Percentiles rank a stretch among this genome's conserved stretches.
Conservation (phyloP, 2,888 invertebrate species). For the Diarsia rubi region DNA sequence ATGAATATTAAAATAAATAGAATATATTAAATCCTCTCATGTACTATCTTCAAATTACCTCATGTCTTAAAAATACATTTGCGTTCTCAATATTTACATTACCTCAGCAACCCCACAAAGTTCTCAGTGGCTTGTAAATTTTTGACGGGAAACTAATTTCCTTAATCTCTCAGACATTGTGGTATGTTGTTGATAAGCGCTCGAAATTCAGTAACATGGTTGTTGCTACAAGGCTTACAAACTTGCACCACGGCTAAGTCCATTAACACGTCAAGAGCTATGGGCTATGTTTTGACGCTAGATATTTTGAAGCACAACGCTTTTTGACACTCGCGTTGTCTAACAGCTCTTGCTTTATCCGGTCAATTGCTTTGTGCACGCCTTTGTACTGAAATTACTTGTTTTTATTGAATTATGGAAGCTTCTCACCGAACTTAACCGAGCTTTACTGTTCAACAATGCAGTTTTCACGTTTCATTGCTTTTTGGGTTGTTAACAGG, state of each 20-base stretch:
- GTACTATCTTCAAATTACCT: conserved; percentile 14
- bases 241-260: conserved; percentile 81
- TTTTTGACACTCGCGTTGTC: conserved; percentile 66
- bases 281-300: conserved; percentile 78
- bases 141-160: conserved; percentile 62
- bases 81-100: conserved; percentile 5
- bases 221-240: conserved; percentile 72
- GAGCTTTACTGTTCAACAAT: conserved; percentile 60
- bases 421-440: conserved; percentile 58
- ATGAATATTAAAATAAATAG: too few species aligned
- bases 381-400: conserved; percentile 72
- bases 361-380: conserved; percentile 79
- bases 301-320: conserved; percentile 78
- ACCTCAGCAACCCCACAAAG: conserved; percentile 7
- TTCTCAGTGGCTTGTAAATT: conserved; percentile 27
- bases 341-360: conserved; percentile 76
- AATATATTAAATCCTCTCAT: too few species aligned
- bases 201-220: conserved; percentile 72
- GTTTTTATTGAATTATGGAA: conserved; percentile 74
- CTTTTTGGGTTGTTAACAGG: conserved; percentile 52
- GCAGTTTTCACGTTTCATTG: conserved; percentile 63
- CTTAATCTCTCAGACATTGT: conserved; percentile 62
- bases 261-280: conserved; percentile 80
- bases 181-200: conserved; percentile 68
- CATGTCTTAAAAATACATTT: conserved; percentile 21